Evolutionary conservation across 2,113 vertebrate species (phyloP).

Genomic region (Sinosuthora webbiana): DNA sequence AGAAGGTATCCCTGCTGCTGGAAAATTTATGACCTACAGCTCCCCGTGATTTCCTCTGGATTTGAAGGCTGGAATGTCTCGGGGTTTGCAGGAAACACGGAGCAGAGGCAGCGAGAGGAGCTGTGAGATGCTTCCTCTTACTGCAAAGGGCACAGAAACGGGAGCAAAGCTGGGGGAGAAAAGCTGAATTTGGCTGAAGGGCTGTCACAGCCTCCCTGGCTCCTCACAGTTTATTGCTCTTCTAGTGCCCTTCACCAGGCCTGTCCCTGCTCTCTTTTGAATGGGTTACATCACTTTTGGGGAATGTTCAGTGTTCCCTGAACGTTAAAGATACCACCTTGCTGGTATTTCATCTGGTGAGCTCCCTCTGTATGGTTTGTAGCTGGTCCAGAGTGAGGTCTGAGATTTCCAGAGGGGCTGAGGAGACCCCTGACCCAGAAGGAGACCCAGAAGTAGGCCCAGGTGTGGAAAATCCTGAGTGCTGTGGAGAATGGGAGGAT

Average conservation of each 20-base stretch:
- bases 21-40: neutral
- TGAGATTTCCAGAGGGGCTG: no score
- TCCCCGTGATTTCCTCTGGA: neutral
- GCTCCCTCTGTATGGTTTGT: no score
- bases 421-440: no score
- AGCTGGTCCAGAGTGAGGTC: no score
- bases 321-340: no score
- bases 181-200: neutral
- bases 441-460: no score
- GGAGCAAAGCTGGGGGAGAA: neutral
- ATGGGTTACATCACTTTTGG: no score
- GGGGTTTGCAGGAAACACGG: neutral
- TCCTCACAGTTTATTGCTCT: neutral
- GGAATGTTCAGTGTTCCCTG: no score
- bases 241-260: neutral
- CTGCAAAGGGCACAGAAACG: neutral
- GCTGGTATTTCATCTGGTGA: no score
- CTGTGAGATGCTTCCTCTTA: neutral
- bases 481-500: no score
- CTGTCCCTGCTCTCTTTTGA: no score
- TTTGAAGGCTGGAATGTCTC: neutral
- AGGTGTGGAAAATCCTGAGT: no score
- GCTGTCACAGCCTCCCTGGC: neutral
- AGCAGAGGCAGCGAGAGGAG: neutral
- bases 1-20: neutral